Conservation (phyloP, 2,888 invertebrate species). For the Eupithecia subfuscata region DNA sequence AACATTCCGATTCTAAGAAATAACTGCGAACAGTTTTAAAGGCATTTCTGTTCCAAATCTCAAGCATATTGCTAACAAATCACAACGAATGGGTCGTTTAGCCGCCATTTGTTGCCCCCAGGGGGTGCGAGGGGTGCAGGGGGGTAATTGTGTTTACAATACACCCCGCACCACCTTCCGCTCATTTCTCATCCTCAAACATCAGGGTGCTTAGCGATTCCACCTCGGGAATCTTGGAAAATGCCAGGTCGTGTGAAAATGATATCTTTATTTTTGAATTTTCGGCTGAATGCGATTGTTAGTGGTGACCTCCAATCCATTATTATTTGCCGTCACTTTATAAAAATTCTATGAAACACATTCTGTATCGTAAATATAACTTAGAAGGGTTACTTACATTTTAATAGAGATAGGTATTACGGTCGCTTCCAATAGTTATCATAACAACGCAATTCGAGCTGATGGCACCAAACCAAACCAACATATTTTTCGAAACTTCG, state of each 20-base stretch:
- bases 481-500: background rate
- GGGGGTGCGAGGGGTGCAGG: constrained; percentile 57
- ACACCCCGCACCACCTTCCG: constrained; percentile 64
- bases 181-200: constrained; percentile 78
- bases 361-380: no score
- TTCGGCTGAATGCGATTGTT: background rate
- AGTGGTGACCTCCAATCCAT: background rate
- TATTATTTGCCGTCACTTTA: background rate
- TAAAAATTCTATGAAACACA: background rate
- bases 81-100: constrained; percentile 83
- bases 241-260: constrained; percentile 50
- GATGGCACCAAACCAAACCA: background rate
- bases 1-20: constrained; percentile 52
- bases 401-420: background rate
- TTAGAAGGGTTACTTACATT: no score
- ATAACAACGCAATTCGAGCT: background rate
- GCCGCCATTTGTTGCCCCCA: constrained; percentile 77
- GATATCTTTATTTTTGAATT: constrained; percentile 32
- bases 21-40: constrained; percentile 65
- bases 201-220: constrained; percentile 75
- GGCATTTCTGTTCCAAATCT: constrained; percentile 77
- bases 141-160: constrained; percentile 79
- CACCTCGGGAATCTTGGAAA: constrained; percentile 70
- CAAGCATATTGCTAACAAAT: constrained; percentile 83
- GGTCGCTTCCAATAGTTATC: background rate